These are phyloP conservation scores for Gisinianus flammeolus DNA, from an alignment of 2,888 invertebrate species.

Conservation along the genomic window DNA sequence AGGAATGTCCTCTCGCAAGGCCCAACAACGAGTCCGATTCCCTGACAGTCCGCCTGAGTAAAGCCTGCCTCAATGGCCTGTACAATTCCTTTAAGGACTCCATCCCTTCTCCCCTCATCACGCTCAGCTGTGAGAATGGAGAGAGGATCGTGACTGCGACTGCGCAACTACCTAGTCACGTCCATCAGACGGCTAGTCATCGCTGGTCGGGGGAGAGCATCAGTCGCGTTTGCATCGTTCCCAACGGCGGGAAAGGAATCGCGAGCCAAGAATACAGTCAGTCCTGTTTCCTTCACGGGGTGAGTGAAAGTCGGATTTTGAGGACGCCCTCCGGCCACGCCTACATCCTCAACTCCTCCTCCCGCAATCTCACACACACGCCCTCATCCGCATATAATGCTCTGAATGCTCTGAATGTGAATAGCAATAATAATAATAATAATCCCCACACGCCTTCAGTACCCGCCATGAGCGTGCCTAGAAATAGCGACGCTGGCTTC, in stretches of 20 bases:
- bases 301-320: neutral
- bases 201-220: too few species aligned
- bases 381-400: neutral
- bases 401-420: neutral
- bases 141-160: neutral
- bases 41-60: constrained; percentile 2
- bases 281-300: neutral
- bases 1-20: too few species aligned
- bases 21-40: neutral
- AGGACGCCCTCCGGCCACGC: neutral
- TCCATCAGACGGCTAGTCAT: too few species aligned
- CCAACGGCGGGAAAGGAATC: neutral
- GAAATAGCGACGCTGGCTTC: constrained; percentile 14
- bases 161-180: too few species aligned
- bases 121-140: neutral
- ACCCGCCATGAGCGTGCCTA: neutral
- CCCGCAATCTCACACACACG: neutral
- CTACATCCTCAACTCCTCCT: constrained; percentile 1
- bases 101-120: neutral
- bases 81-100: constrained; percentile 8
- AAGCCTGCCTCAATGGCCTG: constrained; percentile 4
- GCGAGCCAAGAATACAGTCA: neutral
- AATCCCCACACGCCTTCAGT: neutral
- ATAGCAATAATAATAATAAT: neutral
- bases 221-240: neutral